These are phyloP conservation scores for Manis crassicaudata DNA, from an alignment of 2,797 vertebrate species.

Conservation along the genomic window DNA sequence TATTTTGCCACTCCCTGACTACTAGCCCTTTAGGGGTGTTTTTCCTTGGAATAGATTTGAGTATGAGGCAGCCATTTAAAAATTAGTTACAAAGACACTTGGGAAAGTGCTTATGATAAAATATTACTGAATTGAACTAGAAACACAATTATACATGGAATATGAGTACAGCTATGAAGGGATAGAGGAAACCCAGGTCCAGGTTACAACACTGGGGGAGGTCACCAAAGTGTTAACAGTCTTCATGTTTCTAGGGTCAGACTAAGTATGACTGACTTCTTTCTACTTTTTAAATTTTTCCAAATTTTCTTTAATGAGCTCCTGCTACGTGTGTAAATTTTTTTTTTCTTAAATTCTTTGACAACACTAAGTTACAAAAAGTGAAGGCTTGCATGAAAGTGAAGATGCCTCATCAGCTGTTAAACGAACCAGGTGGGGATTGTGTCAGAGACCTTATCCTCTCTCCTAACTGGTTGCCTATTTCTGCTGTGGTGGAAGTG, in stretches of 20 bases:
- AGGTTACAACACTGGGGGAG: not conserved
- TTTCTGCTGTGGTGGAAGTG: not conserved
- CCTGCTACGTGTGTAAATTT: not conserved
- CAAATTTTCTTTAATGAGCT: not conserved
- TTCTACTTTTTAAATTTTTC: not conserved
- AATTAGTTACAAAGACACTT: not conserved
- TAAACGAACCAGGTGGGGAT: not conserved
- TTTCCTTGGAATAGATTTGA: not conserved
- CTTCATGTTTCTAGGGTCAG: not conserved
- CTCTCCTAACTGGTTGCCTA: not conserved
- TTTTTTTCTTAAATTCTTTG: not conserved
- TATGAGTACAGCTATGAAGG: not conserved
- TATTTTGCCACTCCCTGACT: not conserved
- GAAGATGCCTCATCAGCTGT: not conserved
- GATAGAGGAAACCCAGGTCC: not conserved
- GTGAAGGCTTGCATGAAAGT: not conserved
- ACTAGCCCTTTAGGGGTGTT: not conserved
- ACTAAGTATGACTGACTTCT: not conserved
- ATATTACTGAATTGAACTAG: not conserved
- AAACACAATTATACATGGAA: not conserved
- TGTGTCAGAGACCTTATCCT: not conserved
- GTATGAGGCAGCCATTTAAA: not conserved
- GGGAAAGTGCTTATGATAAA: not conserved
- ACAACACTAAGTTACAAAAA: not conserved
- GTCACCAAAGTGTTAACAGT: not conserved